phyloP scores from a whole-genome alignment of 2,113 vertebrate species.

The Chelonoidis abingdonii region DNA sequence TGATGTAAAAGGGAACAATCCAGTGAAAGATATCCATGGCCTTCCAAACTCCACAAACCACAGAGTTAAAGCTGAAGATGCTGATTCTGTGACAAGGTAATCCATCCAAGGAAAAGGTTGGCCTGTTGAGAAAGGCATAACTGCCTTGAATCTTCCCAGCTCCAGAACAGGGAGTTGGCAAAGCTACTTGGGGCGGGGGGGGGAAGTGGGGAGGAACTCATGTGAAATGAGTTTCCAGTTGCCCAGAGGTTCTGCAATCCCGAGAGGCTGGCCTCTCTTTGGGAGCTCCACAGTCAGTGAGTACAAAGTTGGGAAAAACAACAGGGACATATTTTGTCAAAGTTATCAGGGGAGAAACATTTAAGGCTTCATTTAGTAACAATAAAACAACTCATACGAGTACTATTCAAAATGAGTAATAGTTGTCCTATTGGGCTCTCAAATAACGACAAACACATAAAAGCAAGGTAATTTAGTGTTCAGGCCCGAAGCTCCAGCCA shows the following conservation, averaged over 20 bases:
- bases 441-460: neutral
- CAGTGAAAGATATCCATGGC: accelerated
- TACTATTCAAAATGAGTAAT: neutral
- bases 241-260: neutral
- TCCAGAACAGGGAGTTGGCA: neutral
- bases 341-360: neutral
- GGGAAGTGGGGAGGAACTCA: neutral
- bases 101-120: neutral
- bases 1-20: neutral
- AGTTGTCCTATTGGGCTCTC: neutral
- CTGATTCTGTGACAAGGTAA: neutral
- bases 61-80: neutral
- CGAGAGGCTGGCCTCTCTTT: neutral
- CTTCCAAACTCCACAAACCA: neutral
- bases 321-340: accelerated
- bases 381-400: neutral
- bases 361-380: neutral
- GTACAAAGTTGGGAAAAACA: neutral
- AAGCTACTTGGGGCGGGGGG: neutral
- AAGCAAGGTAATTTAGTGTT: neutral
- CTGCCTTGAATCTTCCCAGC: neutral
- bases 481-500: neutral
- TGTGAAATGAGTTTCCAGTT: neutral
- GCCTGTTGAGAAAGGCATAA: neutral
- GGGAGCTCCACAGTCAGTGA: neutral